phyloP scores from a whole-genome alignment of 2,888 invertebrate species.

The Drosophila cyrtoloma region DNA sequence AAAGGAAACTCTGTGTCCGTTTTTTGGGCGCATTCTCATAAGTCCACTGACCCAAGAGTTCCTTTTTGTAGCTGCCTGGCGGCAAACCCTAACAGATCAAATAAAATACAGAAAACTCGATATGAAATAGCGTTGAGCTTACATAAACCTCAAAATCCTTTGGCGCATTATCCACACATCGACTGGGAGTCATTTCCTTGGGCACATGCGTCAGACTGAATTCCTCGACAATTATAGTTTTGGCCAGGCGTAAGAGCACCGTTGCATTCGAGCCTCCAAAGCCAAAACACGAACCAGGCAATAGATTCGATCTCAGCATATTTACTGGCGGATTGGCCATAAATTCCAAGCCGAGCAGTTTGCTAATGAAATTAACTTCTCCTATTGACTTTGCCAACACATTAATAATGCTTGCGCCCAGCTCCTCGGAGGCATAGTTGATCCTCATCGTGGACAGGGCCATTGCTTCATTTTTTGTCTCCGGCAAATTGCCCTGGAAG shows the following conservation, averaged over 20 bases:
- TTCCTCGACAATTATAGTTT: conserved; percentile 62
- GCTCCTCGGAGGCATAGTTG: conserved; percentile 76
- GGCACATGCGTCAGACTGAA: conserved; percentile 69
- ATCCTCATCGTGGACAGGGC: conserved; percentile 40
- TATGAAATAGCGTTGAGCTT: conserved; percentile 8
- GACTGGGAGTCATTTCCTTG: conserved; percentile 64
- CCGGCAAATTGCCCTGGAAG: not conserved
- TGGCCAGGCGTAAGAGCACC: conserved; percentile 64
- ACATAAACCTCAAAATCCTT: conserved; percentile 76
- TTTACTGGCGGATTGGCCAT: conserved; percentile 74
- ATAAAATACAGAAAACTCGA: not conserved
- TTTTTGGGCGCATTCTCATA: conserved; percentile 56
- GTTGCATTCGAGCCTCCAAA: conserved; percentile 62
- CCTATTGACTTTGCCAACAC: conserved; percentile 66
- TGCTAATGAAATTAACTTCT: conserved; percentile 48
- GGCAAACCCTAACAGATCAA: conserved; percentile 53
- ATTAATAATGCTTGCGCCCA: conserved; percentile 70
- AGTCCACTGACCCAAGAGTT: conserved; percentile 57
- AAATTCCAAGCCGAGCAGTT: conserved; percentile 68
- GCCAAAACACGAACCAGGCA: conserved; percentile 76
- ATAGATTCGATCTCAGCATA: conserved; percentile 62
- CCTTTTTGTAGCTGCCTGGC: not conserved
- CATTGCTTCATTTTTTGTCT: not conserved
- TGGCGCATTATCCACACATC: conserved; percentile 72
- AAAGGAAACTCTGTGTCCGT: conserved; percentile 57